These are phyloP conservation scores for Rhinoderma darwinii DNA, from an alignment of 2,113 vertebrate genomes.

Conservation along the genomic window DNA sequence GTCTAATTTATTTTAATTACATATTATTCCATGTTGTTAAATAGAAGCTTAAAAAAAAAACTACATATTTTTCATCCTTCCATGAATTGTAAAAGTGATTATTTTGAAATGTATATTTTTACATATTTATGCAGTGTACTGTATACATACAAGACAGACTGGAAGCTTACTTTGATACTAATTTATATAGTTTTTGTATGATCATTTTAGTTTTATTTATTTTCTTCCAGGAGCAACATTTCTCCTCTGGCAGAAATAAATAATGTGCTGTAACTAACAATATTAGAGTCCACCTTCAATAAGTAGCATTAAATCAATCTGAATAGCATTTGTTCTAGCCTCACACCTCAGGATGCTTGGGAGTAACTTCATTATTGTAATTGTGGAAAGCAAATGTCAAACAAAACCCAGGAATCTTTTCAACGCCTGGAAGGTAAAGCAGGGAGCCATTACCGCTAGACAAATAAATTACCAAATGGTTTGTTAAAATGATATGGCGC, in stretches of 20 bases:
- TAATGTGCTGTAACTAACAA: background rate
- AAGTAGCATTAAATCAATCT: slow-evolving; percentile 22
- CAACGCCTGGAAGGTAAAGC: background rate
- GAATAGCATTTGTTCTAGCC: slow-evolving; percentile 31
- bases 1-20: too few relatives aligned
- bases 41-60: too few relatives aligned
- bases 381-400: slow-evolving; percentile 34
- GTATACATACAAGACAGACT: background rate
- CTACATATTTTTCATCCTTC: too few relatives aligned
- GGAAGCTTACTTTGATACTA: background rate
- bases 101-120: too few relatives aligned
- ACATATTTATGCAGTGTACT: background rate
- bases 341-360: slow-evolving; percentile 33
- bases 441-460: background rate
- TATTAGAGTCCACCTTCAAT: slow-evolving; percentile 27
- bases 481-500: background rate
- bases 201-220: background rate
- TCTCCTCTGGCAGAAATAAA: background rate
- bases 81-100: too few relatives aligned
- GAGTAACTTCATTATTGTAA: slow-evolving; percentile 42
- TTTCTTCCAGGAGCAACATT: background rate
- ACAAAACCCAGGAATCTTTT: slow-evolving; percentile 37
- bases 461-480: background rate
- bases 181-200: background rate
- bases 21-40: too few relatives aligned